Base-by-base conservation (phyloP, 2,113 vertebrate species). In the Tetraodon nigroviridis region DNA sequence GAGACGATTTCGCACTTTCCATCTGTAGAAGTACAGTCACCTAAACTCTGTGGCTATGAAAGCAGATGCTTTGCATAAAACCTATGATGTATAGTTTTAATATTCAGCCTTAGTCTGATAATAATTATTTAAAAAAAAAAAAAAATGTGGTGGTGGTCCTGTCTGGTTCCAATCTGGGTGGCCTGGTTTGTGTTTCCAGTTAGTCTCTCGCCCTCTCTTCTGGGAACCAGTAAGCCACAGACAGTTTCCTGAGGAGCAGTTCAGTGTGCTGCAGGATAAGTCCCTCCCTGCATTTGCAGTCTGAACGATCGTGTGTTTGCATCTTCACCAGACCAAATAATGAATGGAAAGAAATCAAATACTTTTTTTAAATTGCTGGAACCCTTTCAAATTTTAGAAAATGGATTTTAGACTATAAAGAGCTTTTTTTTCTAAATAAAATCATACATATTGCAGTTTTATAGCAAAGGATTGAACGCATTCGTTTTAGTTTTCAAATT, bases 91-190 rank as follows among this genome's bases (percentile, higher is more conserved):
- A 55, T 27, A 16, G 48, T 41, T 75, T 40, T 75, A 67, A 76
- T 70, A 51, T 55, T 6, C 55, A 20, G 58, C 45, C 10, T 16
- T 48, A 58, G 52, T 49, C 67, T 70, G 2, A 58, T 55, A 76
- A 27, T 27, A 27, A 27, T 27, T 27, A 3, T 3, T 3, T 44
- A 29, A 4, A 0, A 45, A 44, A 69, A 77, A 59, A 64, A 67
- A 51, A 67, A 58, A 71, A 51, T 51, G 51, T 41, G 72, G 52
- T 71, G 2, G 51, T 58, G 73, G 72, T 68, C 57, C 71, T 76
- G 80, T 78, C 76, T 77, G 81, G 83, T 64, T 78, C 64, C 61
- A 55, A 66, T 72, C 64, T 85, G 85, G 83, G 85, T 84, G 83
- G 85, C 66, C 79, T 16, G 16, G 18, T 54, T 41, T 41, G 37